Evolutionary conservation across 2,888 invertebrate genomes (phyloP), one percentile per base, ranked within the genome.

Genomic region (Acanthoscelides obtectus): DNA sequence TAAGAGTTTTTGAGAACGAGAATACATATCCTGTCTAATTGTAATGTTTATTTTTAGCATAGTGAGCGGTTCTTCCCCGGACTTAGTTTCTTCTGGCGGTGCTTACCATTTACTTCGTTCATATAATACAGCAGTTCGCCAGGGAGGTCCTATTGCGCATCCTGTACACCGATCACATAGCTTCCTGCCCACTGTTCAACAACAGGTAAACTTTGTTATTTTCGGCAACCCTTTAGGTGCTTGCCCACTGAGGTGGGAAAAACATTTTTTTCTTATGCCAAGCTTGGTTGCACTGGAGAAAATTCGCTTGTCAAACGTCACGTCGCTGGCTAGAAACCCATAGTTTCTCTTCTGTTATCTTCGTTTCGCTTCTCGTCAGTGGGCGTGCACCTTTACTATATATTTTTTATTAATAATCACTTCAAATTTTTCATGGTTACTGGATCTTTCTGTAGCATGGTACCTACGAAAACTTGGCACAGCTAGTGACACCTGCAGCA

Each of bases 1-100:
- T n/a, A n/a, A n/a, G n/a, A n/a, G n/a, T n/a, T n/a, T n/a, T n/a
- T n/a, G n/a, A n/a, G n/a, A n/a, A n/a, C n/a, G n/a, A n/a, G n/a
- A n/a, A n/a, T n/a, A n/a, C n/a, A n/a, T n/a, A n/a, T n/a, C n/a
- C n/a, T n/a, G n/a, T n/a, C n/a, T n/a, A n/a, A n/a, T n/a, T n/a
- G n/a, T n/a, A n/a, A n/a, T 45, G 17, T 45, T 45, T 1, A 17
- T 45, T 45, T 45, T 17, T 75, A 85, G 79, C 0, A 89, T 92
- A 74, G 92, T 92, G 0, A 91, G 92, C 0, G 93, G 93, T 0
- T 93, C 93, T 0, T 93, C 93, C 79, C 93, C 93, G 0, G 93
- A 94, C 83, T 84, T 94, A 74, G 93, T 94, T 0, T 93, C 94
- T 0, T 90, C 92, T 17, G 88, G 92, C 71, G 90, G 90, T 68